These are phyloP conservation scores for Chunga burmeisteri DNA, from an alignment of 2,113 vertebrate species.

Conservation along the genomic window DNA sequence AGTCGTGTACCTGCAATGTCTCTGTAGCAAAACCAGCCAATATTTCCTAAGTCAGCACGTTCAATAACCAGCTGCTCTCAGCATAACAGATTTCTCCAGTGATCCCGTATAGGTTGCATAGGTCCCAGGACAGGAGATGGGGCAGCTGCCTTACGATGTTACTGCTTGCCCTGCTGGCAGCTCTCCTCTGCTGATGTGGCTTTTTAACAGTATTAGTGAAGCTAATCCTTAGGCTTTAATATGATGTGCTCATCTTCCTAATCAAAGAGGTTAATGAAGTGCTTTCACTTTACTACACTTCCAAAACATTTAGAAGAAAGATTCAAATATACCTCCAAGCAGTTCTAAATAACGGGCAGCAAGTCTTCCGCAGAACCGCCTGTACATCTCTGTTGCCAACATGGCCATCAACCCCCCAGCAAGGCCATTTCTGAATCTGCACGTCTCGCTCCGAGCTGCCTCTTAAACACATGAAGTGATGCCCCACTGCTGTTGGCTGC, in stretches of 20 bases:
- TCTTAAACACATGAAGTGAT: background rate
- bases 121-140: background rate
- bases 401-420: background rate
- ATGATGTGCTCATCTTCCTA: background rate
- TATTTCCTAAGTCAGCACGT: background rate
- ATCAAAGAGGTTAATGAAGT: background rate
- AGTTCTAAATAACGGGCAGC: background rate
- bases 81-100: background rate
- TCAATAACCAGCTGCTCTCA: background rate
- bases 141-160: background rate
- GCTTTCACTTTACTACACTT: background rate
- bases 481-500: background rate
- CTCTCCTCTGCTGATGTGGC: background rate
- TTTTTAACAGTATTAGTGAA: background rate
- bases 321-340: background rate
- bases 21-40: background rate
- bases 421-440: background rate
- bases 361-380: background rate
- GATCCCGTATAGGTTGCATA: background rate
- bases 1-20: background rate
- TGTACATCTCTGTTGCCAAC: background rate
- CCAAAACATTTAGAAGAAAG: background rate
- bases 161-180: background rate
- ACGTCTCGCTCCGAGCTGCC: background rate
- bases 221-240: background rate